Conservation (phyloP, 2,888 invertebrate genomes). For the Cephus rjabovi region DNA sequence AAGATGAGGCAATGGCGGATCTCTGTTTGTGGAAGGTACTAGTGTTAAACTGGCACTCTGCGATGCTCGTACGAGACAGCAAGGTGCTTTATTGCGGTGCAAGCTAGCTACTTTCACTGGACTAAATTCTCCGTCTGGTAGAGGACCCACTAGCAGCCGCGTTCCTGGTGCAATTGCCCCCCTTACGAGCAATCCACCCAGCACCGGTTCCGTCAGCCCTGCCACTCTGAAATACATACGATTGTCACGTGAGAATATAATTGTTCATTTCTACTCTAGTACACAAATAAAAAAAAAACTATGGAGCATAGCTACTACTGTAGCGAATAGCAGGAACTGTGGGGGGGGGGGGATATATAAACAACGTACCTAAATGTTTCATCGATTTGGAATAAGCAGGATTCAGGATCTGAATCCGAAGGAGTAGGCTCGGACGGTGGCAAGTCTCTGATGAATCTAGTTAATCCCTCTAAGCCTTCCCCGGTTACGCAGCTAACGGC, state of each 20-base stretch:
- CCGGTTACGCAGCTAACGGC: slow-evolving; percentile 93
- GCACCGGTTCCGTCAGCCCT: slow-evolving; percentile 80
- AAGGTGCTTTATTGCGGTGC: slow-evolving; percentile 92
- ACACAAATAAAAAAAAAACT: neutral
- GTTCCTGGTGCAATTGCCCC: slow-evolving; percentile 91
- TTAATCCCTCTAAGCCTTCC: slow-evolving; percentile 83
- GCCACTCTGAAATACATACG: slow-evolving; percentile 72
- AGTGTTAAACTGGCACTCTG: slow-evolving; percentile 90
- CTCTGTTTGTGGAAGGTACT: slow-evolving; percentile 68
- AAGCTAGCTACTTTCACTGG: slow-evolving; percentile 85
- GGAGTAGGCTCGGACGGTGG: slow-evolving; percentile 63
- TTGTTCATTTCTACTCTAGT: neutral
- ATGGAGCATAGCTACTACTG: neutral
- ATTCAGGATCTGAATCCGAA: slow-evolving; percentile 60
- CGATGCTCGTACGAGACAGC: slow-evolving; percentile 87
- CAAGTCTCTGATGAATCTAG: slow-evolving; percentile 87
- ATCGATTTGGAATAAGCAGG: slow-evolving; percentile 85
- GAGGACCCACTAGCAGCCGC: slow-evolving; percentile 79
- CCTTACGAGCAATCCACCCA: slow-evolving; percentile 86
- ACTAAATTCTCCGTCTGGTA: slow-evolving; percentile 83
- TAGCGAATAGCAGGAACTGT: neutral
- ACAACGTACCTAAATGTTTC: slow-evolving; percentile 77
- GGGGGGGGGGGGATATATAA: neutral
- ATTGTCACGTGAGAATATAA: neutral
- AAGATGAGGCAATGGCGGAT: slow-evolving; percentile 69